Evolutionary conservation across 2,888 invertebrate species (phyloP), one percentile per base, ranked within the genome.

Genomic region (Eulithis testata): DNA sequence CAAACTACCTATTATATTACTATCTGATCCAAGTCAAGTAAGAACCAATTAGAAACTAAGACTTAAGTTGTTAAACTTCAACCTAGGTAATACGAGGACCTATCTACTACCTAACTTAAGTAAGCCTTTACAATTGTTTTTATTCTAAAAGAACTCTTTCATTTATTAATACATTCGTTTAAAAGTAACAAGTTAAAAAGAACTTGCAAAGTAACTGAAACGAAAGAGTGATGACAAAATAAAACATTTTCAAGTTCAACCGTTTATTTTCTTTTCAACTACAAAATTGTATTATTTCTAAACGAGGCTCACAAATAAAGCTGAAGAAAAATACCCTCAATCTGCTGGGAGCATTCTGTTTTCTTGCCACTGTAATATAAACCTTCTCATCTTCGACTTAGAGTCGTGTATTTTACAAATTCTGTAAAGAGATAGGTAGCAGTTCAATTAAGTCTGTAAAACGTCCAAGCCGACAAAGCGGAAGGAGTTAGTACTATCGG

Each of bases 371-470:
- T 56, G 55, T 11, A 66, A 56, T 47, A n/a, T 56, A n/a, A 52
- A 52, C 59, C 43, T 43, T 63, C 11, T 4, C 3, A 9, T 14
- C 49, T 40, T 27, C n/a, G 45, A 37, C 36, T 50, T 58, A 62
- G 44, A 21, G 50, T 14, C 12, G 37, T 9, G 4, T 47, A 21
- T 31, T 49, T 45, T 31, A n/a, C 12, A 11, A 12, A 12, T 45
- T 14, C 54, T 44, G 14, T 59, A 55, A 36, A 50, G 37, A 61
- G 44, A 37, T 54, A 53, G 36, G 50, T 37, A 44, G 49, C 27
- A 58, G 45, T 63, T 63, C 63, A 66, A 66, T 66, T 66, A 66
- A 66, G 59, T 51, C 52, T 63, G 54, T 55, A 60, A 59, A 60
- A 55, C 40, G 59, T 63, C 27, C 47, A 44, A 66, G 54, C 40